These are phyloP conservation scores for Caranx ignobilis DNA, from an alignment of 2,113 vertebrate species.

Conservation along the genomic window DNA sequence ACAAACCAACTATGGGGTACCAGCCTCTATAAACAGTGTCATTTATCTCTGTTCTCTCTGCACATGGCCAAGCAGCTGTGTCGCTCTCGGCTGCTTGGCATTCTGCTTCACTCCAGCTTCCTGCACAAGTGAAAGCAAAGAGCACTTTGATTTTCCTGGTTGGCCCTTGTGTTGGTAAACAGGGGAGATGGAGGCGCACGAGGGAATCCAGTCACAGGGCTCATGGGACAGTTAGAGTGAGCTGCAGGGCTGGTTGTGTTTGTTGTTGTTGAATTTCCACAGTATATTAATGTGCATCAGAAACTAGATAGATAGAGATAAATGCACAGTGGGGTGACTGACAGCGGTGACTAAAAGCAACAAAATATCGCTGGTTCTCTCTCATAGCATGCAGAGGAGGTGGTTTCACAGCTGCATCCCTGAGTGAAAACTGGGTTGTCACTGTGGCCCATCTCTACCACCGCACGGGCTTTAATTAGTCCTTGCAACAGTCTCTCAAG, in stretches of 20 bases:
- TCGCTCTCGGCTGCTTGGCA: slow-evolving; percentile 77
- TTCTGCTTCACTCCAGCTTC: slow-evolving; percentile 77
- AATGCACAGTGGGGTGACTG: slow-evolving; percentile 1
- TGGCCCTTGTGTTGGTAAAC: slow-evolving; percentile 72
- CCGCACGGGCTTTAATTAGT: slow-evolving; percentile 65
- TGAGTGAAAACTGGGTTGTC: slow-evolving; percentile 53
- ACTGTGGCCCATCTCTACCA: slow-evolving; percentile 32
- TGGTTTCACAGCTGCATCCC: slow-evolving; percentile 61
- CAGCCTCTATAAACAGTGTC: slow-evolving; percentile 36
- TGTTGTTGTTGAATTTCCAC: slow-evolving; percentile 16
- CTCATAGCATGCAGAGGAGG: slow-evolving; percentile 10
- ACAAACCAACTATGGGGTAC: slow-evolving; percentile 20
- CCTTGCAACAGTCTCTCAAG: slow-evolving; percentile 35
- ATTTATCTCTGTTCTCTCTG: slow-evolving; percentile 64
- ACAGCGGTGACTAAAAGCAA: slow-evolving; percentile 1
- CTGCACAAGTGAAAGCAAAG: slow-evolving; percentile 80
- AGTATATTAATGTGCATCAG: slow-evolving; percentile 7
- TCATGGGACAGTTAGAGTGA: slow-evolving; percentile 17
- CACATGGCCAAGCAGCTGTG: slow-evolving; percentile 79
- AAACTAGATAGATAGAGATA: neutral
- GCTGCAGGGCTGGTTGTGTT: slow-evolving; percentile 15
- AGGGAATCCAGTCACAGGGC: slow-evolving; percentile 45
- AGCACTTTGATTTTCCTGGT: slow-evolving; percentile 79
- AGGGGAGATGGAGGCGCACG: slow-evolving; percentile 57
- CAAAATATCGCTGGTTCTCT: slow-evolving; percentile 25